Base-by-base conservation (phyloP, 2,797 vertebrate species). In the Nothura maculosa region DNA sequence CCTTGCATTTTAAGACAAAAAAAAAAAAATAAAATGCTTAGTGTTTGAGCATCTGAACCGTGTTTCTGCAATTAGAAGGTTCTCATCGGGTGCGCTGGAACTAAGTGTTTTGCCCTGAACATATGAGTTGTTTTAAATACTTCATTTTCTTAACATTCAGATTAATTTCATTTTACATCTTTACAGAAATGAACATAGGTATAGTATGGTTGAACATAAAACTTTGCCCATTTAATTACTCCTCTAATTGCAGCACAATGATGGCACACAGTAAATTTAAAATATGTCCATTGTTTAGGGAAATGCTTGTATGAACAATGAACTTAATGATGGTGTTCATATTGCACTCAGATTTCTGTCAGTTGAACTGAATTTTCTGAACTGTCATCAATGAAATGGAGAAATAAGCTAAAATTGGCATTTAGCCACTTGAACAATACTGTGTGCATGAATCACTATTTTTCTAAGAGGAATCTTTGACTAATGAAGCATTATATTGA, bases 121-220 rank as follows among this genome's bases (percentile, higher is more conserved):
- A 40, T 10, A 52, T 9, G 5, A 74, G 30, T 54, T 72, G 12
- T 43, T 74, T 43, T 55, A 81, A 62, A 78, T 48, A 48, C 15
- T 38, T 93, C 4, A 66, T 86, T 94, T 95, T 85, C 68, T 75
- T 81, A 77, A 89, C 62, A 50, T 15, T 72, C 62, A 86, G 82
- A 81, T 94, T 83, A 82, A 43, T 81, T 72, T 90, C 38, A 83
- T 83, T 64, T 78, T 64, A 52, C 38, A 76, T 81, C 94, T 93
- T 81, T 74, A 89, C 34, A 95, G 54, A 93, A 87, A 5, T 93
- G 18, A 93, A 52, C 85, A 93, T 94, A 95, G 63, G 81, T 63
- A 62, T 38, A 85, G 70, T 91, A 72, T 86, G 85, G 75, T 48
- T 20, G 81, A 95, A 95, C 90, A 63, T 34, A 48, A 81, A 89